phyloP scores from a whole-genome alignment of 2,888 invertebrate species.

The Tanytarsus gracilentus region DNA sequence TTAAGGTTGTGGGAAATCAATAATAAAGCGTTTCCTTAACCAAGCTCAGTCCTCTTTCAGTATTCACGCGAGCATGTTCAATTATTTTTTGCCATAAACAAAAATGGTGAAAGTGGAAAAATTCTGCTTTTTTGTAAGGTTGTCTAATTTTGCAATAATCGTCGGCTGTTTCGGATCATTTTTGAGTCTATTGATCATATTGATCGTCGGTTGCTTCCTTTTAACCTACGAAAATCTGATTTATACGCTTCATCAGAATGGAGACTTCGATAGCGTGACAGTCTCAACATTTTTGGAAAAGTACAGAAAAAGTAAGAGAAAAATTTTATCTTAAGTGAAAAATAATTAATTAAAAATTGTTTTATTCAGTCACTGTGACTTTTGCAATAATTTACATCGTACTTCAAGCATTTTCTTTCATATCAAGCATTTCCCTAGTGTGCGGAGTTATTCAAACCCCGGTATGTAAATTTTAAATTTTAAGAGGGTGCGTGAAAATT shows the following conservation, averaged over 20 bases:
- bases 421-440: too few relatives aligned
- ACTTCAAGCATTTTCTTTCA: too few relatives aligned
- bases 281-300: constrained; percentile 13
- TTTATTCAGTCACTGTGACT: neutral
- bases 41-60: too few relatives aligned
- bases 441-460: too few relatives aligned
- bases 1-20: too few relatives aligned
- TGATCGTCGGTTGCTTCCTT: constrained; percentile 9
- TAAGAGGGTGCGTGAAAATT: too few relatives aligned
- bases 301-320: constrained; percentile 1
- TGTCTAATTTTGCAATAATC: constrained; percentile 4
- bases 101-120: constrained; percentile 13
- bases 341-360: neutral
- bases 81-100: too few relatives aligned
- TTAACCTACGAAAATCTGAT: constrained; percentile 11
- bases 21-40: too few relatives aligned
- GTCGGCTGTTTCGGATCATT: neutral
- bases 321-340: neutral
- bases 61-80: too few relatives aligned
- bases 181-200: neutral
- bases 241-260: neutral
- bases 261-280: constrained; percentile 7
- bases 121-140: neutral
- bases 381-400: neutral
- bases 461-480: too few relatives aligned